Conservation (phyloP, 2,797 vertebrate genomes). For the Australoheros facetus region DNA sequence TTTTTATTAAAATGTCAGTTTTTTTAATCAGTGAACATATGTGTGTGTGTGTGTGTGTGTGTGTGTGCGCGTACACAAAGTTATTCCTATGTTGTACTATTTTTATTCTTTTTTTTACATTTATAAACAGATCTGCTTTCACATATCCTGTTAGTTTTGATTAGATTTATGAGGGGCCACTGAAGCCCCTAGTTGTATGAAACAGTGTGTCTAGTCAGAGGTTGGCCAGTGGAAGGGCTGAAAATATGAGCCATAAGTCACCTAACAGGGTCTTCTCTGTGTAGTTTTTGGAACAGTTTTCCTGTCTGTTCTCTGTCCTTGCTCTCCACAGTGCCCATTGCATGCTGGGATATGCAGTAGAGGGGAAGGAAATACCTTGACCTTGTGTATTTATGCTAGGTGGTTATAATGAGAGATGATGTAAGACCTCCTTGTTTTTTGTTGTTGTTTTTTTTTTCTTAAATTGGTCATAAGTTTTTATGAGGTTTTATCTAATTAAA, state of each 20-base stretch:
- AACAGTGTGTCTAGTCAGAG: slow-evolving; percentile 62
- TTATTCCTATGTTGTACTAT: neutral
- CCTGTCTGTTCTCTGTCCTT: slow-evolving; percentile 75
- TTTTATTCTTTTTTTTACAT: neutral
- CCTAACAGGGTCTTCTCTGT: slow-evolving; percentile 76
- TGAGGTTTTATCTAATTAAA: neutral
- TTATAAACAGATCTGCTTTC: slow-evolving; percentile 38
- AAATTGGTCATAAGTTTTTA: neutral
- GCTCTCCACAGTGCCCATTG: slow-evolving; percentile 43
- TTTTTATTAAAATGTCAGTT: neutral
- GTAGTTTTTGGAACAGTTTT: slow-evolving; percentile 73
- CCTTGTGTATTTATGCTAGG: slow-evolving; percentile 17
- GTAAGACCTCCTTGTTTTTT: neutral
- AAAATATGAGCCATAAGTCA: slow-evolving; percentile 63
- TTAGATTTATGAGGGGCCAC: slow-evolving; percentile 30
- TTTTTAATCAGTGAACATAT: no score
- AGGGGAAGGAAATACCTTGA: slow-evolving; percentile 67
- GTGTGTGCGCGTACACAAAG: no score
- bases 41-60: no score
- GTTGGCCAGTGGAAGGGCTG: slow-evolving; percentile 39
- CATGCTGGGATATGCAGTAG: slow-evolving; percentile 68
- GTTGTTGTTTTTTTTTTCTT: neutral
- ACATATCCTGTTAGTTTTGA: slow-evolving; percentile 37
- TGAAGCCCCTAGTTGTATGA: slow-evolving; percentile 37
- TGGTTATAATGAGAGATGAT: slow-evolving; percentile 31